phyloP scores from a whole-genome alignment of 2,888 invertebrate species.

The Endomychus coccineus region DNA sequence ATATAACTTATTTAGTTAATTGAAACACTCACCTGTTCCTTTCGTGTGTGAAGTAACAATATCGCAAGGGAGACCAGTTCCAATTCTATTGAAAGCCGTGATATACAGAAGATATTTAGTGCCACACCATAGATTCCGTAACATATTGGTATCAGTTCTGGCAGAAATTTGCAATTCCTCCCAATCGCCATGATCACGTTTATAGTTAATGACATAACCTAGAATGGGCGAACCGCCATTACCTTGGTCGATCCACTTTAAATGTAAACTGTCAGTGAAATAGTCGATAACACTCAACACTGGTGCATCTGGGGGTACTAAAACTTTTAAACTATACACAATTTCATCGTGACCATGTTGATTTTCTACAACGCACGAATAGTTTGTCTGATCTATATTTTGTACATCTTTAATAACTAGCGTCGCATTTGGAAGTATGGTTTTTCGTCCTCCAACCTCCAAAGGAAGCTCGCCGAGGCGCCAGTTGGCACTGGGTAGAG shows the following conservation, averaged over 20 bases:
- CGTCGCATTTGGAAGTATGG: slow-evolving; percentile 63
- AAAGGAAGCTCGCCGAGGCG: slow-evolving; percentile 67
- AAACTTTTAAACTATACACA: slow-evolving; percentile 64
- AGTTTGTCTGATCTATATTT: slow-evolving; percentile 80
- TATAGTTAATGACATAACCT: slow-evolving; percentile 85
- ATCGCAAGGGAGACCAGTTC: slow-evolving; percentile 81
- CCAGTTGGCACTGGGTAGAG: slow-evolving; percentile 71
- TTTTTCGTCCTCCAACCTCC: slow-evolving; percentile 61
- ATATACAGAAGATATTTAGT: slow-evolving; percentile 82
- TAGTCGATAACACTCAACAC: slow-evolving; percentile 72
- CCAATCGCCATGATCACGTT: slow-evolving; percentile 85
- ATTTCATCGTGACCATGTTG: slow-evolving; percentile 76
- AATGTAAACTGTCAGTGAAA: slow-evolving; percentile 73
- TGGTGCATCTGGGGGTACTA: slow-evolving; percentile 83
- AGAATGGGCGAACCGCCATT: slow-evolving; percentile 75
- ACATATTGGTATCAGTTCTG: slow-evolving; percentile 68
- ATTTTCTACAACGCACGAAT: slow-evolving; percentile 82
- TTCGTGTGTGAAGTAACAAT: slow-evolving; percentile 79
- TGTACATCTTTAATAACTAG: slow-evolving; percentile 70
- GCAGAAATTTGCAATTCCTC: slow-evolving; percentile 82
- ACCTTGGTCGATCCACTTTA: slow-evolving; percentile 71
- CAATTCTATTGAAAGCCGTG: slow-evolving; percentile 84
- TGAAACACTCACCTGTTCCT: slow-evolving; percentile 63
- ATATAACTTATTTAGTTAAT: no score
- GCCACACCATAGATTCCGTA: slow-evolving; percentile 81